Percentiles rank a stretch among this genome's conserved stretches.
phyloP scores from a whole-genome alignment of 2,797 vertebrate species.

The Triplophysa yarkandensis region DNA sequence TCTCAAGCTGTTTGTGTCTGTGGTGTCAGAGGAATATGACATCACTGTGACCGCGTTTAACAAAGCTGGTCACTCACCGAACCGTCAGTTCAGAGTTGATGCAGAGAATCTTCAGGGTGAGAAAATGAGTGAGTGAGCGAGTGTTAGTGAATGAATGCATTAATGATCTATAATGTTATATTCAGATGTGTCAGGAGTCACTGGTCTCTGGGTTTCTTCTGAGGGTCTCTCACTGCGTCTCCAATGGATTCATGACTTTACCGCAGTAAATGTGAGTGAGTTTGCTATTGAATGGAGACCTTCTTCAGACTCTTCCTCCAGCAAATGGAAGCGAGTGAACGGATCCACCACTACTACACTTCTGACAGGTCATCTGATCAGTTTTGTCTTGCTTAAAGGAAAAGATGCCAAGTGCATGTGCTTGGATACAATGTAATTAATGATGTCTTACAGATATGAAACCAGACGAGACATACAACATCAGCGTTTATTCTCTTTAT shows the following conservation, averaged over 20 bases:
- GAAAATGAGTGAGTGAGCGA: no score
- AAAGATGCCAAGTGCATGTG: no score
- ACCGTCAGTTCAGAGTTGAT: slow-evolving; percentile 41
- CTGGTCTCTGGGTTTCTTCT: slow-evolving; percentile 43
- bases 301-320: not conserved
- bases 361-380: slow-evolving; percentile 57
- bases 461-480: slow-evolving; percentile 51
- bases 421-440: no score
- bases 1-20: slow-evolving; percentile 37
- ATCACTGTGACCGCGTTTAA: slow-evolving; percentile 61
- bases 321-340: slow-evolving; percentile 55
- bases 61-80: slow-evolving; percentile 61
- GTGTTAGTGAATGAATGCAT: no score
- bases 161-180: not conserved
- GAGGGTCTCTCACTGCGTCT: slow-evolving; percentile 28
- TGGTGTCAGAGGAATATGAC: slow-evolving; percentile 50
- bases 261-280: slow-evolving; percentile 43
- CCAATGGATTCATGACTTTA: slow-evolving; percentile 15
- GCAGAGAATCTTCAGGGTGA: slow-evolving; percentile 41
- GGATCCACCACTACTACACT: slow-evolving; percentile 28
- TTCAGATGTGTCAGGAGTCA: slow-evolving; percentile 26
- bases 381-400: no score
- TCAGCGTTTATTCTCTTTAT: slow-evolving; percentile 62
- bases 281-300: slow-evolving; percentile 59
- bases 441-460: slow-evolving; percentile 16